Evolutionary conservation across 1,140 invertebrate genomes (phyloP), one percentile per base, ranked within the genome.

Genomic region (Rhyzopertha dominica): DNA sequence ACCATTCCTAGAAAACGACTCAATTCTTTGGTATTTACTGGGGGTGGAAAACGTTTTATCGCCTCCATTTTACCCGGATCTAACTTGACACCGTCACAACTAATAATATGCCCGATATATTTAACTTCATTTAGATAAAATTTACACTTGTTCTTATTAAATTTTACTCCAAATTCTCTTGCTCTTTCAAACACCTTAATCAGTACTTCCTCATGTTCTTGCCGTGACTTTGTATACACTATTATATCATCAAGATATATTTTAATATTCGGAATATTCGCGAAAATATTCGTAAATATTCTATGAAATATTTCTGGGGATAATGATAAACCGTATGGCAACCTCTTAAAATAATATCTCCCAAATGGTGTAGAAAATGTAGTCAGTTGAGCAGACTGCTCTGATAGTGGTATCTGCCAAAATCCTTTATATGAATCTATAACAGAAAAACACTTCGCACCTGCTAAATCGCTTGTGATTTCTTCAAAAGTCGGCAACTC

Each of bases 401-500:
- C 22, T 16, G 41, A 8, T 44, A 58, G 38, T 24, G 39, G 40
- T 16, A 62, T 41, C 46, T 57, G 53, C 51, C 54, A 57, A 49
- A 67, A 63, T 8, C 44, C 56, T 13, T 58, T 45, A 35, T 66
- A 62, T 4, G 62, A 58, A 61, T 75, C 72, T 8, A 74, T 37
- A 16, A 61, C 62, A 2, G 62, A 62, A 53, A 71, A 74, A 23
- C 61, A 46, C 44, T 57, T 62, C 28, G 62, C 53, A 7, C 60
- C 62, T 14, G 37, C 28, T 9, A 73, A 35, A 28, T 61, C 53
- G n/a, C 44, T 19, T 12, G 58, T 58, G 16, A 71, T 51, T 47
- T 70, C 66, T 22, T 70, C 65, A 25, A 67, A 37, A 1, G 59
- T 69, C 4, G 66, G 64, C n/a, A 72, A 51, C 18, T 52, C 58